phyloP scores from a whole-genome alignment of 2,113 vertebrate species.

The Chaetodon auriga region DNA sequence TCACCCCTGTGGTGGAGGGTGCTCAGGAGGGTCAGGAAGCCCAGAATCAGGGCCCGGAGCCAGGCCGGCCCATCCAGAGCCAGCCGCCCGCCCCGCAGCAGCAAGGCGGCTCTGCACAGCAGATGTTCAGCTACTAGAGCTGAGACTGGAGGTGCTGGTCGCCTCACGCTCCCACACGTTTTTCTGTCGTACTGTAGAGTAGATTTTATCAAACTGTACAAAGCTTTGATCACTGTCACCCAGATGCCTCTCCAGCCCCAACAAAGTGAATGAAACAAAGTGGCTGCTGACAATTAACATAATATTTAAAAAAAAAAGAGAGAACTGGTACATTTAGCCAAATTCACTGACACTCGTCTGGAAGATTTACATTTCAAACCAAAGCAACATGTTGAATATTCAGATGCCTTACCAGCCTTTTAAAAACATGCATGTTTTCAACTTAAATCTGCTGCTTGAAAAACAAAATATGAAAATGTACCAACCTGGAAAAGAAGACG shows the following conservation, averaged over 20 bases:
- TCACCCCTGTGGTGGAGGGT: conserved; percentile 59
- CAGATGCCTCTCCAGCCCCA: conserved; percentile 66
- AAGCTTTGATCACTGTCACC: conserved; percentile 56
- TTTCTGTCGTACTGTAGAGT: conserved; percentile 29
- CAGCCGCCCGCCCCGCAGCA: conserved; percentile 76
- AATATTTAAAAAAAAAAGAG: not conserved
- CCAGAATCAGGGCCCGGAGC: conserved; percentile 79
- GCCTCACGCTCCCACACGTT: conserved; percentile 49
- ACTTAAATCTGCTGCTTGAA: conserved; percentile 31
- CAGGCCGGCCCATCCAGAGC: conserved; percentile 51
- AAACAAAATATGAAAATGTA: not conserved
- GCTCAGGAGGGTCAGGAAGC: conserved; percentile 72
- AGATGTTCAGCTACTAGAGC: conserved; percentile 95
- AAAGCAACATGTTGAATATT: conserved; percentile 64
- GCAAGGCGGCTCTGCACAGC: conserved; percentile 80
- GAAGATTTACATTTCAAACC: conserved; percentile 67
- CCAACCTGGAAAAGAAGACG: not conserved
- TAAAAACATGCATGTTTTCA: conserved; percentile 58
- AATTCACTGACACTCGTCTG: conserved; percentile 33
- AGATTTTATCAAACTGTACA: conserved; percentile 46
- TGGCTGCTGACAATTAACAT: conserved; percentile 18
- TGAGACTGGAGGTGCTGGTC: conserved; percentile 59
- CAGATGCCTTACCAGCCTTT: conserved; percentile 63
- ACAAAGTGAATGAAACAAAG: conserved; percentile 44
- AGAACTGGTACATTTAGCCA: conserved; percentile 29